These are phyloP conservation scores for Clostera curtula DNA, from an alignment of 2,888 invertebrate genomes.

Conservation along the genomic window DNA sequence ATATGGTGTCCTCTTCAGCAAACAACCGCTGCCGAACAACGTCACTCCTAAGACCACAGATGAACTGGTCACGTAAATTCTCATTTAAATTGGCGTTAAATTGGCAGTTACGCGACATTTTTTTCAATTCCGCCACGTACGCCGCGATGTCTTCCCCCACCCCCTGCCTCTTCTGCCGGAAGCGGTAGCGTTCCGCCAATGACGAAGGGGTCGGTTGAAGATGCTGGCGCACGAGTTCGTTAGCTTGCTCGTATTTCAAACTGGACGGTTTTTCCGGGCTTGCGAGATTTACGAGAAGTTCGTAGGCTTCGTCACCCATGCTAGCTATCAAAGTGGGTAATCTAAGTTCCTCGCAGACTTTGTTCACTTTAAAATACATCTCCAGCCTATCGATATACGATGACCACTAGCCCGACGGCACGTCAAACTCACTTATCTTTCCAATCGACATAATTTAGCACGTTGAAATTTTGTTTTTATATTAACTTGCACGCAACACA, in stretches of 20 bases:
- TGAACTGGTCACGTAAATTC: no score
- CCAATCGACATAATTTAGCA: conserved; percentile 3
- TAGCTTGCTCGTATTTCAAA: background rate
- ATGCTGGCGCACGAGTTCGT: no score
- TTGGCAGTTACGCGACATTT: background rate
- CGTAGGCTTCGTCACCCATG: no score
- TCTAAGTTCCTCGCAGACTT: conserved; percentile 6
- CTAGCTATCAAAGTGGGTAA: no score
- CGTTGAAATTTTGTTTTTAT: no score
- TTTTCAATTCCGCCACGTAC: background rate
- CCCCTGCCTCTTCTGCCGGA: background rate
- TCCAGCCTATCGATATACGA: conserved; percentile 11
- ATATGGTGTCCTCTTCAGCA: background rate
- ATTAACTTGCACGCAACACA: background rate
- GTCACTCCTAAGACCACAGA: background rate
- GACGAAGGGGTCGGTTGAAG: no score
- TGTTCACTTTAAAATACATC: conserved; percentile 15
- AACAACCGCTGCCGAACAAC: background rate
- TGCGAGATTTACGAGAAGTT: background rate
- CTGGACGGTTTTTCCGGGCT: background rate
- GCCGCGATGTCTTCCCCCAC: background rate
- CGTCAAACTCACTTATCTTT: background rate
- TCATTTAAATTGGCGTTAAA: background rate
- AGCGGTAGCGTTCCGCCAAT: background rate
- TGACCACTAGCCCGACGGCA: conserved; percentile 7